Percentiles rank a stretch among this genome's conserved stretches.
Conservation (phyloP, 1,140 invertebrate genomes). For the Pogonomyrmex californicus region DNA sequence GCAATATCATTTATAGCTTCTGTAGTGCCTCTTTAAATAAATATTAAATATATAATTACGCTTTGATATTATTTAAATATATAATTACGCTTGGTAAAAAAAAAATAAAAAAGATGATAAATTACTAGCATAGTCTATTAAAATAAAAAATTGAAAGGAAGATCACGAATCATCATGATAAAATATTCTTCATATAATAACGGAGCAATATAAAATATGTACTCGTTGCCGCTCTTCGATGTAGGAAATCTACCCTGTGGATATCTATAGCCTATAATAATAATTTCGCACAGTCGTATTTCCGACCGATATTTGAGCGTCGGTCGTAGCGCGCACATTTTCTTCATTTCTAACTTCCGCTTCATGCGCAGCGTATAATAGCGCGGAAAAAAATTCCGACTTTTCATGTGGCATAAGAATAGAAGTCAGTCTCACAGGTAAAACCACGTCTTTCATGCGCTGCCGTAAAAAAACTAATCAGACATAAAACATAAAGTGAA, state of each 20-base stretch:
- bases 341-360: constrained; percentile 48
- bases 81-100: background rate
- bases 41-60: background rate
- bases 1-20: background rate
- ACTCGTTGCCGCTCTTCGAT: background rate
- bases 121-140: background rate
- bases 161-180: background rate
- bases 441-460: constrained; percentile 24
- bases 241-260: constrained; percentile 2
- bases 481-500: constrained; percentile 35
- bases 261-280: constrained; percentile 23
- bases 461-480: constrained; percentile 47
- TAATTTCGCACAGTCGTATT: constrained; percentile 39
- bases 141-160: constrained; percentile 3
- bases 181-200: constrained; percentile 25
- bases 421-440: background rate
- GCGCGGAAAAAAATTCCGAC: constrained; percentile 30
- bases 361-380: constrained; percentile 26
- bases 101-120: background rate
- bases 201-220: constrained; percentile 38
- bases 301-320: constrained; percentile 31
- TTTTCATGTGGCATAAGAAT: constrained; percentile 40
- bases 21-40: background rate
- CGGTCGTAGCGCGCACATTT: constrained; percentile 30
- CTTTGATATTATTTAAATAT: background rate